Conservation (phyloP, 2,113 vertebrate species). For the Polyodon spathula region DNA sequence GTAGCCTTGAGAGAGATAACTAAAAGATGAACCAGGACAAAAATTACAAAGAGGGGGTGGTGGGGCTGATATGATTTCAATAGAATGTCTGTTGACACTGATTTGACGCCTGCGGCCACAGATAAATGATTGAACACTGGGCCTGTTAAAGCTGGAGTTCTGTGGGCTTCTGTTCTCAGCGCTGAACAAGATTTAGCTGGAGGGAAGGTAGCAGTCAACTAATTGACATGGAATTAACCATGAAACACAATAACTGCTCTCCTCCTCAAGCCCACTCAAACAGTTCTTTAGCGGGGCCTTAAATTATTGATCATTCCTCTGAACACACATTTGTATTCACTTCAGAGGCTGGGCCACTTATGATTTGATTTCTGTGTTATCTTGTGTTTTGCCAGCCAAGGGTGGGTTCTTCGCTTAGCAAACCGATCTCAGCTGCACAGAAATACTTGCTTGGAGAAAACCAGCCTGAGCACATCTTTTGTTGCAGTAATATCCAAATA, state of each 20-base stretch:
- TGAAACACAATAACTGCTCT: constrained; percentile 86
- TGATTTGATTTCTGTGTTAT: constrained; percentile 45
- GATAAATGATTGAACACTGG: constrained; percentile 92
- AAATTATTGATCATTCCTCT: constrained; percentile 69
- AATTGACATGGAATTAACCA: constrained; percentile 99
- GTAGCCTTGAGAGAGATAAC: constrained; percentile 5
- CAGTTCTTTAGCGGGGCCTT: constrained; percentile 63
- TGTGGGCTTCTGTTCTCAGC: constrained; percentile 81
- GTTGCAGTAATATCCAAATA: too few relatives aligned
- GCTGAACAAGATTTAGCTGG: constrained; percentile 77
- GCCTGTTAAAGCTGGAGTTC: constrained; percentile 88
- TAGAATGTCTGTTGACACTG: constrained; percentile 89
- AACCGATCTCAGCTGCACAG: too few relatives aligned
- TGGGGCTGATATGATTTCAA: constrained; percentile 83
- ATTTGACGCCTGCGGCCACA: constrained; percentile 76
- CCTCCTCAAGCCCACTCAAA: constrained; percentile 66
- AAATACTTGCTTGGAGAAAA: not conserved
- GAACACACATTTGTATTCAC: constrained; percentile 36
- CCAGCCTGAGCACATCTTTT: not conserved
- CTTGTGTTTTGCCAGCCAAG: not conserved
- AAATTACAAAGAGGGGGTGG: constrained; percentile 38
- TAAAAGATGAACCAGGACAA: constrained; percentile 25
- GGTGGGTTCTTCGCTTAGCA: too few relatives aligned
- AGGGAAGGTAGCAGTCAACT: constrained; percentile 95
- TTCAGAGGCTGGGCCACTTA: constrained; percentile 45